A percentile compares a stretch with the other conserved stretches of the same genome.
Conservation (phyloP, 2,888 invertebrate species). For the Tetragnatha montana region DNA sequence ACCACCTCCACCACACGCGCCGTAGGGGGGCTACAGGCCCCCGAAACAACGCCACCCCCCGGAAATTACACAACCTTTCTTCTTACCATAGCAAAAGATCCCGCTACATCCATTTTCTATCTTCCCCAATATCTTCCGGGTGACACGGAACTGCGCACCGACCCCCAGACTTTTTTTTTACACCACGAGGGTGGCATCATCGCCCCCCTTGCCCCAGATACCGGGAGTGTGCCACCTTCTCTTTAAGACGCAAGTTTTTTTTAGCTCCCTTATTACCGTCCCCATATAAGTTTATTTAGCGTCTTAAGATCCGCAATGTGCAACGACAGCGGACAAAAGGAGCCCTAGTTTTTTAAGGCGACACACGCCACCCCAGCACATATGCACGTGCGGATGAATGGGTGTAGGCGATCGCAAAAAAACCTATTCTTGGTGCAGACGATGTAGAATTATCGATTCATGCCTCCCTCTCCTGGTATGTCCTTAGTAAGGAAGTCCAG, state of each 20-base stretch:
- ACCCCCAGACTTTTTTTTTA: conserved; percentile 31
- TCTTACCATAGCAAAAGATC: not conserved
- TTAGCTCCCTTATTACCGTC: not conserved
- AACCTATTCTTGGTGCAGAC: conserved; percentile 25
- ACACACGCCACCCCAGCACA: not conserved
- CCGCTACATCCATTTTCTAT: not conserved
- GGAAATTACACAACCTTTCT: conserved; percentile 44
- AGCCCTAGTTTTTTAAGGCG: conserved; percentile 40
- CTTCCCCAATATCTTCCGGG: conserved; percentile 37
- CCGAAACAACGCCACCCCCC: not conserved
- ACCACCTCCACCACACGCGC: conserved; percentile 6
- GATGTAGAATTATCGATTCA: conserved; percentile 48
- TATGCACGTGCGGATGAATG: conserved; percentile 33
- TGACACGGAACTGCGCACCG: conserved; percentile 57
- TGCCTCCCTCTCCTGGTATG: conserved; percentile 3
- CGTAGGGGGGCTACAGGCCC: not conserved
- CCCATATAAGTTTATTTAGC: conserved; percentile 19
- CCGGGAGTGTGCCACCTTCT: conserved; percentile 59
- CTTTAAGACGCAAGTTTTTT: conserved; percentile 5
- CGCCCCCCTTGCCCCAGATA: conserved; percentile 58
- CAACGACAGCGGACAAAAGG: conserved; percentile 34
- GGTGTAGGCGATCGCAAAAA: conserved; percentile 34
- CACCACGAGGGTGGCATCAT: conserved; percentile 29
- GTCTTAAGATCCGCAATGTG: conserved; percentile 62
- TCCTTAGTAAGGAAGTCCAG: conserved; percentile 38